These are phyloP conservation scores for Punctoribates punctum DNA, from an alignment of 2,888 invertebrate genomes.

Conservation along the genomic window DNA sequence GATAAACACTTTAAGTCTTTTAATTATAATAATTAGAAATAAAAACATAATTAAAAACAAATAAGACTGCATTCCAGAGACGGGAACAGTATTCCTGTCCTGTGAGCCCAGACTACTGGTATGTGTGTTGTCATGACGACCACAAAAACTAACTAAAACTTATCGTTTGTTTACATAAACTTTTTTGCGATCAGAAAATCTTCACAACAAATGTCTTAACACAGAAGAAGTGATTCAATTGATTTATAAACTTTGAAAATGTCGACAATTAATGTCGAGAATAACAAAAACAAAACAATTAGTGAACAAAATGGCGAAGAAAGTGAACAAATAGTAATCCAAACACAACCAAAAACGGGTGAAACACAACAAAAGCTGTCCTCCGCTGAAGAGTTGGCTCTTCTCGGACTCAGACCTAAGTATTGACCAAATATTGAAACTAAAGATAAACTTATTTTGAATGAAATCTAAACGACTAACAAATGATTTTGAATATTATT, in stretches of 20 bases:
- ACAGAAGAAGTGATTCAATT: background rate
- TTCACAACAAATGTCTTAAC: background rate
- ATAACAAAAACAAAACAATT: background rate
- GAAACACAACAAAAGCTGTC: background rate
- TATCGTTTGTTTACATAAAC: too few species aligned
- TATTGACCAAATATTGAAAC: background rate
- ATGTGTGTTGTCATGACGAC: too few species aligned
- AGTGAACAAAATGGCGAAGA: background rate
- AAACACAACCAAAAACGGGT: constrained; percentile 5
- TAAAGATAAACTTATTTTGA: background rate
- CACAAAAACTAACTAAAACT: too few species aligned
- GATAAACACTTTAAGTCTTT: too few species aligned
- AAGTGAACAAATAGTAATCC: background rate
- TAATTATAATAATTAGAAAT: too few species aligned
- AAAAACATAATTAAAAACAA: too few species aligned
- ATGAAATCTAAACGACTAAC: background rate
- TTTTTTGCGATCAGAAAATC: background rate
- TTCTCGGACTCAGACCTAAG: background rate
- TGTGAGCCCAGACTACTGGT: too few species aligned
- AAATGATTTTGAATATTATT: background rate
- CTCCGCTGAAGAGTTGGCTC: background rate
- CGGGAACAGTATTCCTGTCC: too few species aligned
- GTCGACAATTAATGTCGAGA: constrained; percentile 1
- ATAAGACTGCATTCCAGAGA: too few species aligned
- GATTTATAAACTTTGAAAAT: background rate